Percentiles rank a stretch among this genome's conserved stretches.
Conservation (phyloP, 1,140 invertebrate species). For the Diuraphis noxia region DNA sequence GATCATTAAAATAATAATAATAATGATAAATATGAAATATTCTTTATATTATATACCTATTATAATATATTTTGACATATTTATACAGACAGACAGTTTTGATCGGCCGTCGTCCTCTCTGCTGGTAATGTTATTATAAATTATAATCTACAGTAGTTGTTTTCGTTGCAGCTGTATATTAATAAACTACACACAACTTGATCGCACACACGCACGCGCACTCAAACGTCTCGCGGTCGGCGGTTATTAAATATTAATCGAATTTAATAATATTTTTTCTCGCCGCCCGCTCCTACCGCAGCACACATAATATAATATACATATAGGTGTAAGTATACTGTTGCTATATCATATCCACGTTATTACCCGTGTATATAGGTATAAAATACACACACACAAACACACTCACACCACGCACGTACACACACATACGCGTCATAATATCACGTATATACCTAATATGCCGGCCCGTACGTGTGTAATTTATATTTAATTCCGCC, state of each 20-base stretch:
- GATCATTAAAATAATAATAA: too few species aligned
- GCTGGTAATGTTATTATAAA: background rate
- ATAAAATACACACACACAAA: too few species aligned
- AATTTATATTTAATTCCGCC: conserved; percentile 22
- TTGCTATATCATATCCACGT: background rate
- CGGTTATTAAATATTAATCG: conserved; percentile 34
- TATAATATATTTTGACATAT: background rate
- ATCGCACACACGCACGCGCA: background rate
- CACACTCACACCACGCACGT: background rate
- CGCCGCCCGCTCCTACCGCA: background rate
- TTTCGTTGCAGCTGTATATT: background rate
- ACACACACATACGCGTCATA: background rate
- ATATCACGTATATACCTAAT: background rate
- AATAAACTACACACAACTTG: background rate
- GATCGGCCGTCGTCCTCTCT: background rate
- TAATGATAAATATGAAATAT: too few species aligned
- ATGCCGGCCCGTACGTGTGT: background rate
- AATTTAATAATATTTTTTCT: conserved; percentile 27
- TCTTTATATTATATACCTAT: too few species aligned
- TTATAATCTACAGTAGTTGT: conserved; percentile 23
- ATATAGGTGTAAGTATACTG: background rate
- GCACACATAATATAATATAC: background rate
- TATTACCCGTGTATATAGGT: background rate
- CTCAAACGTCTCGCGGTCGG: background rate
- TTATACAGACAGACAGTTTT: background rate